Evolutionary conservation across 2,113 vertebrate genomes (phyloP).

Genomic region (Melospiza georgiana): DNA sequence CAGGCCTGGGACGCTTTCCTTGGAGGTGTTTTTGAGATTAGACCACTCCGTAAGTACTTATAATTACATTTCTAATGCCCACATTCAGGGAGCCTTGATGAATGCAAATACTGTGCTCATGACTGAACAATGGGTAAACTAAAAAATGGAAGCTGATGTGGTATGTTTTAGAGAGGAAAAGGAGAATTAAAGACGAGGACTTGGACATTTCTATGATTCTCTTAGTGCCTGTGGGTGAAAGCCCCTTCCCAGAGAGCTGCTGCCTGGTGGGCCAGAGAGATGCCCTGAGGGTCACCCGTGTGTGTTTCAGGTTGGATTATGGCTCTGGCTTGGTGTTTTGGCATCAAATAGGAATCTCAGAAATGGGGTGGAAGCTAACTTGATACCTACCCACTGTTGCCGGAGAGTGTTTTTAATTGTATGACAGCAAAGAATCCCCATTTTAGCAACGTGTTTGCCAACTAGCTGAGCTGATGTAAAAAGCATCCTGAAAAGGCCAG

Average conservation of each 20-base stretch:
- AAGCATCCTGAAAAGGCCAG: neutral
- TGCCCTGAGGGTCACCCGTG: rapidly evolving
- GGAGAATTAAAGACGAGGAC: neutral
- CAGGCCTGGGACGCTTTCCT: neutral
- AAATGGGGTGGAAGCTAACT: neutral
- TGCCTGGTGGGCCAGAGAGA: neutral
- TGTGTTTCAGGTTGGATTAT: neutral
- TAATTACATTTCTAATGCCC: neutral
- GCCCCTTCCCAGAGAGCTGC: neutral
- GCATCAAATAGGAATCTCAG: neutral
- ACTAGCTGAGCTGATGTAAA: neutral
- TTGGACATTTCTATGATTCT: neutral
- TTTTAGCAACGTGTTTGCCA: neutral
- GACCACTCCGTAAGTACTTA: neutral
- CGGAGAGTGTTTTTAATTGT: neutral
- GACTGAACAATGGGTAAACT: neutral
- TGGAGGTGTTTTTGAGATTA: neutral
- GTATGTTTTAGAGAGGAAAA: neutral
- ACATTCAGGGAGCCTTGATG: neutral
- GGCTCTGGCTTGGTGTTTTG: neutral
- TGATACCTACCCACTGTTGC: neutral
- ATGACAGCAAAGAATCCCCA: neutral
- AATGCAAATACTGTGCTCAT: neutral
- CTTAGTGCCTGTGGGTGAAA: neutral
- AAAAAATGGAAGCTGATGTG: neutral